Percentiles rank a stretch among this genome's conserved stretches.
Evolutionary conservation across 2,888 invertebrate species (phyloP).

Genomic region (Macropis europaea): DNA sequence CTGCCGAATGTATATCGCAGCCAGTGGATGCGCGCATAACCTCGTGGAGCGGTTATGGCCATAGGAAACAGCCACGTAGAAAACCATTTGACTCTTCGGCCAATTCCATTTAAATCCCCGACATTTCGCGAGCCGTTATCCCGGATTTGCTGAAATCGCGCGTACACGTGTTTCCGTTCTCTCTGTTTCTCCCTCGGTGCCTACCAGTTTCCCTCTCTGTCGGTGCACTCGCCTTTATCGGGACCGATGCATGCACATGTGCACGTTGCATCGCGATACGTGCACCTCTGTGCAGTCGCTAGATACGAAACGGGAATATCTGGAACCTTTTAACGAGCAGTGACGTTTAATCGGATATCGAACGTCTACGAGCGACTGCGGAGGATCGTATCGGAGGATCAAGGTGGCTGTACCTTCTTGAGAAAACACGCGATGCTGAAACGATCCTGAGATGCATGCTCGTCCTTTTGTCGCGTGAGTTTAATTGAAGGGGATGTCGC

Average conservation of each 20-base stretch:
- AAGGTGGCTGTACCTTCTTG: background rate
- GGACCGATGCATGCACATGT: conserved; percentile 1
- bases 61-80: conserved; percentile 27
- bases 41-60: conserved; percentile 24
- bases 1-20: background rate
- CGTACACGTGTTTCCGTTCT: conserved; percentile 38
- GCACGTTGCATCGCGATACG: background rate
- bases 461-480: background rate
- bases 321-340: conserved; percentile 54
- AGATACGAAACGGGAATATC: conserved; percentile 22
- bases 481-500: conserved; percentile 11
- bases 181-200: too few species aligned
- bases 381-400: background rate
- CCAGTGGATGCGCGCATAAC: background rate
- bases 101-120: conserved; percentile 62
- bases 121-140: conserved; percentile 62
- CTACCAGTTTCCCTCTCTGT: too few species aligned
- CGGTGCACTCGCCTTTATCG: background rate
- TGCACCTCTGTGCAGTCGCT: too few species aligned
- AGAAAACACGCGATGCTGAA: background rate
- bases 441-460: too few species aligned
- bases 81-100: conserved; percentile 63
- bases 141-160: conserved; percentile 56
- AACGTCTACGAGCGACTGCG: background rate
- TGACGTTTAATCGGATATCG: conserved; percentile 57